Conservation (phyloP, 2,113 vertebrate genomes). For the Larimichthys crocea region DNA sequence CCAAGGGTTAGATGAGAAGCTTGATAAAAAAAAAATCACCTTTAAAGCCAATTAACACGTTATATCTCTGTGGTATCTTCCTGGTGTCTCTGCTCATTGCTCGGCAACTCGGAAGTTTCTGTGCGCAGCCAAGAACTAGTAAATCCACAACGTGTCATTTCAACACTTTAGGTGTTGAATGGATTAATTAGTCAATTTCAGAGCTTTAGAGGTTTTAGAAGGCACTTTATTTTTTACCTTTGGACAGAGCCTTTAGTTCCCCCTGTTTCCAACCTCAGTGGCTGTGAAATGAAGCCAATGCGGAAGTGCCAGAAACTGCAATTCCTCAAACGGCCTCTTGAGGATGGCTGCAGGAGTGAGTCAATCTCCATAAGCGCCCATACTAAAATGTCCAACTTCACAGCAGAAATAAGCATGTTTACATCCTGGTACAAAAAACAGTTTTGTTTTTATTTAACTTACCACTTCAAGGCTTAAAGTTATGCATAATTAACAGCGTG, state of each 20-base stretch:
- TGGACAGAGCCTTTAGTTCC: background rate
- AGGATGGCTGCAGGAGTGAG: too few relatives aligned
- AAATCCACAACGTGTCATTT: conserved; percentile 2
- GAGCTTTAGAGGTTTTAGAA: background rate
- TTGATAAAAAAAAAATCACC: background rate
- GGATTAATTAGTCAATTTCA: background rate
- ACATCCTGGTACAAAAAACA: too few relatives aligned
- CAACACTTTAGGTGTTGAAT: background rate
- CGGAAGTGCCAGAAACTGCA: too few relatives aligned
- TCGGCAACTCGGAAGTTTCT: background rate
- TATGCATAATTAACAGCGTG: too few relatives aligned
- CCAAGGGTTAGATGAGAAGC: background rate
- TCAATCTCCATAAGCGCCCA: too few relatives aligned
- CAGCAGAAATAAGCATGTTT: too few relatives aligned
- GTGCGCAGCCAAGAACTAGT: background rate
- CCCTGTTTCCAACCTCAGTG: background rate
- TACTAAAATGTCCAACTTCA: too few relatives aligned
- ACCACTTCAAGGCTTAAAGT: too few relatives aligned
- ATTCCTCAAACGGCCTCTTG: too few relatives aligned
- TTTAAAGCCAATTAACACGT: background rate
- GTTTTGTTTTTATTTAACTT: too few relatives aligned
- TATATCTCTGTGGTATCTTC: background rate
- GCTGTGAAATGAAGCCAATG: too few relatives aligned
- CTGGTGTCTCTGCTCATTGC: background rate
- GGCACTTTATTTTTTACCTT: background rate